These are phyloP conservation scores for Procavia capensis DNA, from an alignment of 2,113 vertebrate species.

Conservation along the genomic window DNA sequence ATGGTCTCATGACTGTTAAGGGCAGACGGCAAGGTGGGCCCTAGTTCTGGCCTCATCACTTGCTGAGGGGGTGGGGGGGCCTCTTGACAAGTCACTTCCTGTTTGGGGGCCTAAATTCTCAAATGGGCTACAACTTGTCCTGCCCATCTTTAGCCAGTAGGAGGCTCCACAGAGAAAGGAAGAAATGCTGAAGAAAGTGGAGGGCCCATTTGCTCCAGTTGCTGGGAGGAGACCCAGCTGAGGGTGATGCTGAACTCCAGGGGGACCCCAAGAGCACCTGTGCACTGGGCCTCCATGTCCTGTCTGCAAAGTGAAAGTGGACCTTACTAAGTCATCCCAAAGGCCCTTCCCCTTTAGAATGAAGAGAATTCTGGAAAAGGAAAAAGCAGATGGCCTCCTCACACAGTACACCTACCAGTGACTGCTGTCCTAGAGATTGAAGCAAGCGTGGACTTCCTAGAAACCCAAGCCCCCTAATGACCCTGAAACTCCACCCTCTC, in stretches of 20 bases:
- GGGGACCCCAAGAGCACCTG: not conserved
- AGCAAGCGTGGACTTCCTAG: not conserved
- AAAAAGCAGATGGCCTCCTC: not conserved
- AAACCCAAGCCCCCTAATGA: not conserved
- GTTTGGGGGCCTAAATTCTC: not conserved
- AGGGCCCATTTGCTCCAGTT: not conserved
- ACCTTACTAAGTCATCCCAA: not conserved
- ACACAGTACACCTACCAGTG: not conserved
- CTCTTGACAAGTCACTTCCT: not conserved
- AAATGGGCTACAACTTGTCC: not conserved
- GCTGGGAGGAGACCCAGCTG: not conserved
- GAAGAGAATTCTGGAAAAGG: not conserved
- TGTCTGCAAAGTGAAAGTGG: constrained; percentile 23
- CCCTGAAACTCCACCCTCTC: not conserved
- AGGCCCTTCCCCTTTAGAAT: constrained; percentile 42
- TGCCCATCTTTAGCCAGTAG: not conserved
- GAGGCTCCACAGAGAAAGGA: not conserved
- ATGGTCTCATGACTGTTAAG: not conserved
- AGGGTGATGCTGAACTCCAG: not conserved
- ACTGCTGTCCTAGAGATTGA: not conserved
- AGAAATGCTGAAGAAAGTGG: not conserved
- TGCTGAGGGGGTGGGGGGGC: not conserved
- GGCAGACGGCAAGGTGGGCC: not conserved
- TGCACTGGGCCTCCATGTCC: not conserved
- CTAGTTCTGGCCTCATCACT: not conserved